Conservation (phyloP, 2,113 vertebrate species). For the Antechinus flavipes region DNA sequence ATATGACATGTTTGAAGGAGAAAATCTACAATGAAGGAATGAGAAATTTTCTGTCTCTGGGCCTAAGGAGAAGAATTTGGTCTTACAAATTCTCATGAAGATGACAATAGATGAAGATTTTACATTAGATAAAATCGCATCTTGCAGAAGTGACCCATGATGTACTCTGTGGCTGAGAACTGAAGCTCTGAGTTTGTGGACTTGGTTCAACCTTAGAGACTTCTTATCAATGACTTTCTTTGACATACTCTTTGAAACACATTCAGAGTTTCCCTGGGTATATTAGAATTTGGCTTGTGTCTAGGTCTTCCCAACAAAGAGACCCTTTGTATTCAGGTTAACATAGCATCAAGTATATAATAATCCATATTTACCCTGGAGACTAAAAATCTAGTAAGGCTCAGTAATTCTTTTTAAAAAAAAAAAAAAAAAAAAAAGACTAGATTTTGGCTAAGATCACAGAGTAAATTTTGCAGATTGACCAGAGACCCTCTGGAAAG, state of each 20-base stretch:
- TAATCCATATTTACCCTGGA: neutral
- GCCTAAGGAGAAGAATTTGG: constrained; percentile 34
- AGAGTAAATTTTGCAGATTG: neutral
- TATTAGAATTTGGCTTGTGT: neutral
- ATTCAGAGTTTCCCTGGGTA: neutral
- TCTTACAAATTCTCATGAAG: constrained; percentile 21
- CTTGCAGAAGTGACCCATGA: neutral
- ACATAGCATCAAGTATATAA: neutral
- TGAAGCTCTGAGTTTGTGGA: neutral
- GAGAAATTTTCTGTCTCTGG: constrained; percentile 37
- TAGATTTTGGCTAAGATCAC: neutral
- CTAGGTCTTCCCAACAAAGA: neutral
- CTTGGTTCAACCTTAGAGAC: neutral
- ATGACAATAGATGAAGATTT: neutral
- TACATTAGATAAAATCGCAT: neutral
- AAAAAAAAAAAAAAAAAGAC: no score
- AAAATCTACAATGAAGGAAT: constrained; percentile 41
- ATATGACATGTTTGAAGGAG: constrained; percentile 5
- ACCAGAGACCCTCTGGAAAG: neutral
- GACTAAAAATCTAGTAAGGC: neutral
- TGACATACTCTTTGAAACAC: neutral
- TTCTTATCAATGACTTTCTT: neutral
- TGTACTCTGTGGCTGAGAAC: neutral
- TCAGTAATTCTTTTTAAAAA: neutral
- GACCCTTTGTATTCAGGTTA: neutral